phyloP scores from a whole-genome alignment of 2,113 vertebrate species.

The Dinomys branickii region DNA sequence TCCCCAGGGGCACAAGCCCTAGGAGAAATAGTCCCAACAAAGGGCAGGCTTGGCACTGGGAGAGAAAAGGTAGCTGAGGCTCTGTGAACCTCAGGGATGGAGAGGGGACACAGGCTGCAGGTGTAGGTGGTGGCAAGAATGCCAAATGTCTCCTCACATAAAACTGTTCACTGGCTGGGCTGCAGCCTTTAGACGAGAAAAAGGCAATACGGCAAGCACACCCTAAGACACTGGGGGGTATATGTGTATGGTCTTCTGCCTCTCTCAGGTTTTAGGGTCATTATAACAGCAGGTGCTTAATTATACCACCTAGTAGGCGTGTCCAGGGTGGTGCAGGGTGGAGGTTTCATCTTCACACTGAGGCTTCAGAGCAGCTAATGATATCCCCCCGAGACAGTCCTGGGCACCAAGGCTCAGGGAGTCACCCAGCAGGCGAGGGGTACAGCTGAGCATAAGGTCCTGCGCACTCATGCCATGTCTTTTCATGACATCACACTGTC shows the following conservation, averaged over 20 bases:
- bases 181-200: not conserved
- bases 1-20: not conserved
- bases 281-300: not conserved
- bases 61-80: not conserved
- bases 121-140: not conserved
- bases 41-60: not conserved
- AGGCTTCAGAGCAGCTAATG: not conserved
- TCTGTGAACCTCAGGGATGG: not conserved
- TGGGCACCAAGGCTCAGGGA: not conserved
- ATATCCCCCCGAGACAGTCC: not conserved
- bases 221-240: rapidly evolving
- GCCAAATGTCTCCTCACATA: not conserved
- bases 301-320: not conserved
- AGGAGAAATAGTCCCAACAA: not conserved
- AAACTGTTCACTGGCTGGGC: not conserved
- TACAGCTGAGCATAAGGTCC: not conserved
- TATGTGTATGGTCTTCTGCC: not conserved
- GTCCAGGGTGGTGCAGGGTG: not conserved
- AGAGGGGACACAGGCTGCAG: rapidly evolving
- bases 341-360: not conserved
- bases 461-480: not conserved
- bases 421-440: not conserved
- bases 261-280: not conserved
- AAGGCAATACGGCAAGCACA: not conserved
- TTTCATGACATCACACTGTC: not conserved